phyloP scores from a whole-genome alignment of 2,888 invertebrate species.

The Helobdella robusta region DNA sequence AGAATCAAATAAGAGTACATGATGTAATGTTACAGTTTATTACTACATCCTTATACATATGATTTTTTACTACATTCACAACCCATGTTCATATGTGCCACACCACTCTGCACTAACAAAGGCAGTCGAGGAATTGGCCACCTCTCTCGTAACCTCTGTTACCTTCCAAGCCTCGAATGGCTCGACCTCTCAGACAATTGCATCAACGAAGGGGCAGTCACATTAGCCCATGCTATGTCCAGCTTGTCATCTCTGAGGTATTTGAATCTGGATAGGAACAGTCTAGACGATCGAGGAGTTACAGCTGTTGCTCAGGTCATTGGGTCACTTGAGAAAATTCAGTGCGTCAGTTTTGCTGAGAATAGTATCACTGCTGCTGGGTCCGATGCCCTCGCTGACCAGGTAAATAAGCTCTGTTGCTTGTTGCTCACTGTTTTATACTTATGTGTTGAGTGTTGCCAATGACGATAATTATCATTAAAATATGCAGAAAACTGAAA shows the following conservation, averaged over 20 bases:
- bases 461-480: no score
- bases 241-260: background rate
- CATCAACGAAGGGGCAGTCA: conserved; percentile 1
- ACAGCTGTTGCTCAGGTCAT: conserved; percentile 9
- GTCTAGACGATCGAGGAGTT: conserved; percentile 13
- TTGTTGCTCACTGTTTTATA: no score
- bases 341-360: background rate
- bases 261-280: conserved; percentile 10
- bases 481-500: no score
- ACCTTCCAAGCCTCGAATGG: conserved; percentile 10
- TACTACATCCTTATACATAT: no score
- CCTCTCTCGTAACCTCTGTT: conserved; percentile 15
- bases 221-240: background rate
- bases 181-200: conserved; percentile 12
- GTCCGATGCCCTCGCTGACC: background rate
- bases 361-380: background rate
- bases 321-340: background rate
- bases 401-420: no score
- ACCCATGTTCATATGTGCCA: no score
- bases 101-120: background rate
- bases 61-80: no score
- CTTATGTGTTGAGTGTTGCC: no score
- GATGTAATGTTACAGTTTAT: no score
- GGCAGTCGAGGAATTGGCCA: background rate
- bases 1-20: no score